Percentiles rank a stretch among this genome's conserved stretches.
These are phyloP conservation scores for Galeopsomyia nigrocyanea DNA, from an alignment of 2,888 invertebrate species.

Conservation along the genomic window DNA sequence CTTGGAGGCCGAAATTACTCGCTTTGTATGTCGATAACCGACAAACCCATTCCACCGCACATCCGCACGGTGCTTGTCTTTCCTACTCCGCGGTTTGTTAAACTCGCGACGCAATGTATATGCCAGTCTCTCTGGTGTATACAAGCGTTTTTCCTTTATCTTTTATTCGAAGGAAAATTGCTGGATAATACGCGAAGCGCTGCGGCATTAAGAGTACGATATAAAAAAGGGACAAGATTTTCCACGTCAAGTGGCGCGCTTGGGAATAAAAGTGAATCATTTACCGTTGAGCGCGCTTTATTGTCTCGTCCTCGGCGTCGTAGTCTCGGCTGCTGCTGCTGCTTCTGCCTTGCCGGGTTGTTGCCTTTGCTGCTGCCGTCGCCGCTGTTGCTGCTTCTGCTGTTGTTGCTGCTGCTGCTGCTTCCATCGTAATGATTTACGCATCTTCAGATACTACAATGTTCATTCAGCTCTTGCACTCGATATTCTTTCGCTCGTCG, in stretches of 20 bases:
- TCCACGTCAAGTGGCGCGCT: too few relatives aligned
- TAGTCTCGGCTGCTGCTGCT: neutral
- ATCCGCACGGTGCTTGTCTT: neutral
- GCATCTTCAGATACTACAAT: conserved; percentile 12
- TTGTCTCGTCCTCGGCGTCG: conserved; percentile 1
- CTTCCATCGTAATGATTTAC: conserved; percentile 25
- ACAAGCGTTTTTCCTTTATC: too few relatives aligned
- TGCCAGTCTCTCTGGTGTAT: too few relatives aligned
- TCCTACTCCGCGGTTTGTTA: neutral
- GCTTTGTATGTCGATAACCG: conserved; percentile 23
- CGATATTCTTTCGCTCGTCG: too few relatives aligned
- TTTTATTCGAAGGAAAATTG: too few relatives aligned
- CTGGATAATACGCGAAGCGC: too few relatives aligned
- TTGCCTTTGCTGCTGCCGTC: neutral
- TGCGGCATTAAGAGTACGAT: too few relatives aligned
- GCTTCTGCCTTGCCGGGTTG: neutral
- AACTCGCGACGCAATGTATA: too few relatives aligned
- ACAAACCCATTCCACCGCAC: neutral
- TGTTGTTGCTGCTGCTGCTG: neutral
- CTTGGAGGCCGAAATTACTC: conserved; percentile 24
- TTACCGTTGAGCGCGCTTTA: conserved; percentile 14
- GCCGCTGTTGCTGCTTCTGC: neutral
- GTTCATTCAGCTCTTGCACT: too few relatives aligned
- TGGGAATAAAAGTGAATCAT: too few relatives aligned
- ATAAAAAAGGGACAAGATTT: too few relatives aligned